Base-by-base conservation (phyloP, 2,113 vertebrate genomes). In the Terrapene triunguis region DNA sequence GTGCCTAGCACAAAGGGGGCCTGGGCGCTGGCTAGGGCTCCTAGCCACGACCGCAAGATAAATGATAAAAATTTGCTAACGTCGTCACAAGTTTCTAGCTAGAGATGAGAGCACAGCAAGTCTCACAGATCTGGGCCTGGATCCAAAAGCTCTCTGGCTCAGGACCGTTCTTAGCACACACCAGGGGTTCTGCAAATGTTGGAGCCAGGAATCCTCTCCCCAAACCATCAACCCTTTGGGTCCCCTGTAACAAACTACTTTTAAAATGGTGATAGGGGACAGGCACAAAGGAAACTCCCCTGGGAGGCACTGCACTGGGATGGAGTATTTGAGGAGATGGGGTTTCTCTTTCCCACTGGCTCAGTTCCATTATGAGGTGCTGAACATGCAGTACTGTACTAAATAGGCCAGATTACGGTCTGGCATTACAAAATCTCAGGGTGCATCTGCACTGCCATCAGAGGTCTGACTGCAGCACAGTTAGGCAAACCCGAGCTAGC, bases 331-430 rank as follows among this genome's bases (percentile, higher is more conserved):
- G 79, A 21, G 92, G 38, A 65, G 83, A 69, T 1, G 47, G 10
- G 42, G 85, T 76, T 74, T 74, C 83, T 54, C 35, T 69, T 32
- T 21, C 62, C 62, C 8, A 19, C 65, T n/a, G 35, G 65, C n/a
- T n/a, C 65, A 38, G 19, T 69, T n/a, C 65, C 9, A 17, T 27
- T 14, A 6, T 81, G 53, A 32, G 84, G 50, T 27, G 38, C 55
- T 59, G 57, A 85, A 72, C 51, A 44, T 2, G 47, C 50, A 65
- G 4, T 21, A 5, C 0, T 1, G 4, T 24, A 8, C 0, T 0
- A 4, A 72, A 5, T 2, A 55, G n/a, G 62, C 62, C 62, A 69
- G 32, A 69, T 4, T 35, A 69, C 8, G 4, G 65, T n/a, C 35
- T 21, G 8, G 65, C 17, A 8, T 16, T 69, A 35, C 16, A 69